These are phyloP conservation scores for Canis aureus DNA, from an alignment of 2,113 vertebrate species.

Conservation along the genomic window DNA sequence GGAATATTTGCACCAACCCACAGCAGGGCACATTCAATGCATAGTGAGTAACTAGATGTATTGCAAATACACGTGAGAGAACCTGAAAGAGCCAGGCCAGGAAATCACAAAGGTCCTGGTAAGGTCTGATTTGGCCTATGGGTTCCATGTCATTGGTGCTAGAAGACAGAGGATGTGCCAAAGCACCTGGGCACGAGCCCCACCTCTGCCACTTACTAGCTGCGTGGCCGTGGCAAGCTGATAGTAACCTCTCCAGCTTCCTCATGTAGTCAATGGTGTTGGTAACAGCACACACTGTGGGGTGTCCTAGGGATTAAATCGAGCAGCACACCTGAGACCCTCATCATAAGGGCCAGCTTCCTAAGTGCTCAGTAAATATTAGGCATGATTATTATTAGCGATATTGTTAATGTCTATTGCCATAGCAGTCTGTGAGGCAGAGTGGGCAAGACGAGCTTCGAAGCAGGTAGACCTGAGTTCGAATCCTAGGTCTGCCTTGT, in stretches of 20 bases:
- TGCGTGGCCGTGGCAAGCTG: no score
- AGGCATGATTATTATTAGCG: not conserved
- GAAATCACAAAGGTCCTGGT: not conserved
- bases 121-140: not conserved
- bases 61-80: not conserved
- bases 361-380: not conserved
- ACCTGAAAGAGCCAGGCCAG: no score
- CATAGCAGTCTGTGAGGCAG: rapidly evolving
- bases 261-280: not conserved
- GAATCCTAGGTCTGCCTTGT: not conserved
- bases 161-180: not conserved
- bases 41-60: no score
- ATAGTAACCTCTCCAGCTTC: no score
- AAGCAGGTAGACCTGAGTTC: not conserved
- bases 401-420: not conserved
- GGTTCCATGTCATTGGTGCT: not conserved
- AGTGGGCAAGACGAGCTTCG: not conserved
- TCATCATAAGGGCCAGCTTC: not conserved
- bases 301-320: not conserved
- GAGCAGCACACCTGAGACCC: not conserved
- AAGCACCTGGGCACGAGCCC: not conserved
- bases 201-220: not conserved
- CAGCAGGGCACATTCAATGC: rapidly evolving
- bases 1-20: not conserved
- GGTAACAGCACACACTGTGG: rapidly evolving